Base-by-base conservation (phyloP, 2,113 vertebrate genomes). In the Clarias macrocephalus region DNA sequence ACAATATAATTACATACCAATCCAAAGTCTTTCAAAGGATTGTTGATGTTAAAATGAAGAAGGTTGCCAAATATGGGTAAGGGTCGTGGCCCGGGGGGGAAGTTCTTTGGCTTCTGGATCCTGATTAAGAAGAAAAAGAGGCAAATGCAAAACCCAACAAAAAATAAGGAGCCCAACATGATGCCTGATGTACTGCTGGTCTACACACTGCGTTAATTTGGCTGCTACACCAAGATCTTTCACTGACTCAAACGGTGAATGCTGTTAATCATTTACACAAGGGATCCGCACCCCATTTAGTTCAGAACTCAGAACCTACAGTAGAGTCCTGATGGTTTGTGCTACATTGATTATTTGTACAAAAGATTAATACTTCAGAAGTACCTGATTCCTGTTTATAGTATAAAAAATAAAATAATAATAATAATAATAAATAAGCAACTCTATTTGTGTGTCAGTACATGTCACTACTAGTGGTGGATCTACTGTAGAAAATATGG, bases 51-150 rank as follows among this genome's bases (percentile, higher is more conserved):
- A 25, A 95, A 57, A 2, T 94, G 65, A 30, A 94, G 81, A 60
- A 95, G 83, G 80, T 92, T 95, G 25, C 94, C 94, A 75, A 95
- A 79, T 42, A 95, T 1, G 0, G 94, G 94, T 18, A 94, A 12
- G 0, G 68, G 16, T 0, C 63, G 25, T 5, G 94, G 93, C 28
- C 95, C 94, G 0, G 95, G 94, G 5, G 94, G 94, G 72, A 94
- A 94, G 92, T 94, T 95, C 88, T 92, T 91, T 79, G 91, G 92
- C 80, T 91, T 92, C 88, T 90, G 91, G 89, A 0, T 84, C 92
- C 84, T 87, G 72, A 89, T 1, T 70, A 56, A 88, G 80, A 93
- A 6, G n/a, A 92, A 28, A 54, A 94, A 6, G 59, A 92, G 87
- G 72, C 84, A 83, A 12, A 94, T 1, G n/a, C 0, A 6, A 85